A percentile compares a stretch with the other conserved stretches of the same genome.
Conservation (phyloP, 2,113 vertebrate species). For the Plotosus lineatus region DNA sequence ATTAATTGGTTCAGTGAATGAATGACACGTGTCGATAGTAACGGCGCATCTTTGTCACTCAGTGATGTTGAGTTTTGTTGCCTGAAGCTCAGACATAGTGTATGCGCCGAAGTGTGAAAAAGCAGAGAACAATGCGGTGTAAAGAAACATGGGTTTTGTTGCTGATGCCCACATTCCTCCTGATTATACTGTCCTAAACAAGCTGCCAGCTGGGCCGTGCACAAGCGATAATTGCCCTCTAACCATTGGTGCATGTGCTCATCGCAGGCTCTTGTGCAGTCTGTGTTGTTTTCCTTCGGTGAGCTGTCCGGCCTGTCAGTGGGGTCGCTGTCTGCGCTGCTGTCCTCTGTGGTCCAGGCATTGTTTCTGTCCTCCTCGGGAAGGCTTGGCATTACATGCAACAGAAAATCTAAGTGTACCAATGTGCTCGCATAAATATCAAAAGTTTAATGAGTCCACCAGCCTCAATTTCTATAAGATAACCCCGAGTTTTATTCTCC, state of each 20-base stretch:
- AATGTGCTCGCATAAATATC: not conserved
- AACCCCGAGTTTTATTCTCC: no score
- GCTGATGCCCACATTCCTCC: not conserved
- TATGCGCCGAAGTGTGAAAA: not conserved
- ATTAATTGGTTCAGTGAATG: no score
- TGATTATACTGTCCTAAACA: slow-evolving; percentile 7
- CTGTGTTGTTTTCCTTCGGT: not conserved
- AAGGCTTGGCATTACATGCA: not conserved
- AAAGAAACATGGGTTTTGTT: not conserved
- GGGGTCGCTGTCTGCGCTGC: not conserved
- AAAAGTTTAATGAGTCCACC: not conserved
- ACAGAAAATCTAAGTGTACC: not conserved
- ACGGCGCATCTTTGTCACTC: not conserved
- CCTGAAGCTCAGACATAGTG: not conserved
- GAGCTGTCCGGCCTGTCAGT: slow-evolving; percentile 9
- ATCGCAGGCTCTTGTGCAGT: slow-evolving; percentile 5
- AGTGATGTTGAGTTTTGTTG: not conserved
- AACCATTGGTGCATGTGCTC: not conserved
- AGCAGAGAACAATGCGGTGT: no score
- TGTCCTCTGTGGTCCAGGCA: slow-evolving; percentile 23
- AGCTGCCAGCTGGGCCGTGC: not conserved
- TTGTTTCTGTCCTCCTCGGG: not conserved
- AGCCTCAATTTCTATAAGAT: not conserved
- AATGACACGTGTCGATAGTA: not conserved
- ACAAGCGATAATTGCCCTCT: not conserved